Base-by-base conservation (phyloP, 2,113 vertebrate genomes). In the Protobothrops mucrosquamatus region DNA sequence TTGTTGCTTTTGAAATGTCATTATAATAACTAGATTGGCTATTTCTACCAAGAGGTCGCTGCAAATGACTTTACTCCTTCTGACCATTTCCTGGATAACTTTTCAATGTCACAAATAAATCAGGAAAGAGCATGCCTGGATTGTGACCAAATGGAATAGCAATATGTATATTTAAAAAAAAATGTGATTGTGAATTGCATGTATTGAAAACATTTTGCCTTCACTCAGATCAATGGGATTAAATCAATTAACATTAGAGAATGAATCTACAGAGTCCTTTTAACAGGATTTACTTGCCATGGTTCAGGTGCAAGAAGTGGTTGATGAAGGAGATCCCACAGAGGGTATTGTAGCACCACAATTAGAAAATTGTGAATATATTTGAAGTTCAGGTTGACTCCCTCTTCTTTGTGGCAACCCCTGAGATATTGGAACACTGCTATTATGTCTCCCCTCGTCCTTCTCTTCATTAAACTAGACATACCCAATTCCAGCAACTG, bases 21-120 rank as follows among this genome's bases (percentile, higher is more conserved):
- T 56, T 95, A 22, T 54, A 95, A 93, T 93, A 96, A 89, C 90
- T 96, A 95, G 90, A 95, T 85, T n/a, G 94, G 52, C 89, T 93
- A 91, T 56, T 91, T 91, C 94, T 93, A 91, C 92, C 94, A 95
- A 88, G 56, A 92, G 92, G 90, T 89, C 55, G 59, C 92, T 95
- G 7, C 87, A 61, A 91, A 9, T 55, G 93, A 93, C 92, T 92
- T 64, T 89, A 94, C 93, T 93, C 94, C 24, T 89, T 89, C 57
- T 94, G 92, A 81, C 46, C 56, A 92, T 95, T 96, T 96, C 94
- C 95, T 94, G 92, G 18, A 87, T 48, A 87, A 93, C 90, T 93
- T 94, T 93, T 96, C 93, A 94, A 90, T 94, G 92, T 85, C 92
- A 9, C 94, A 93, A 93, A 74, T 95, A 91, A 92, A 94, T 92